phyloP scores from a whole-genome alignment of 1,140 invertebrate genomes.

The Aphidius gifuensis region DNA sequence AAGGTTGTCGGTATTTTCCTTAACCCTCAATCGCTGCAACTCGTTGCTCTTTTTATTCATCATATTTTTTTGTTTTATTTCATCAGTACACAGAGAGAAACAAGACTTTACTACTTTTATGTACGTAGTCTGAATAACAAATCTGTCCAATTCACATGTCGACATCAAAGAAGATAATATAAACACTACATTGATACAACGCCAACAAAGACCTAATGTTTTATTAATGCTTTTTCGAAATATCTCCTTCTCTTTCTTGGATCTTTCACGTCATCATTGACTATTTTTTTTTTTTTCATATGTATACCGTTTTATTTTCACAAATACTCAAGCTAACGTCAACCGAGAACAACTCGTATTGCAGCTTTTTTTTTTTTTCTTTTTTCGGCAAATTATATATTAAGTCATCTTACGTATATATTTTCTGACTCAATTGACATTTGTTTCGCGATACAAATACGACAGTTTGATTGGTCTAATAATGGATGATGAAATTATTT shows the following conservation, averaged over 20 bases:
- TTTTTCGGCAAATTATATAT: no score
- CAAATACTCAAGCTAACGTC: conserved; percentile 1
- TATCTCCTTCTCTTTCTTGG: conserved; percentile 24
- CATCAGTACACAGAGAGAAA: conserved; percentile 50
- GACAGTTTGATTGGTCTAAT: conserved; percentile 11
- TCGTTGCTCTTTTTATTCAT: no score
- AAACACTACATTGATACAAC: conserved; percentile 58
- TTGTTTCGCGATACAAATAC: not conserved
- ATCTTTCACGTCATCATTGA: not conserved
- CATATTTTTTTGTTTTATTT: not conserved
- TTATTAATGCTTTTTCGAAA: conserved; percentile 53
- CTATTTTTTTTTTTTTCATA: not conserved
- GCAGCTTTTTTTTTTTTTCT: no score
- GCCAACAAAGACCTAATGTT: conserved; percentile 57
- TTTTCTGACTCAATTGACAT: conserved; percentile 10
- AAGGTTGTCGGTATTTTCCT: conserved; percentile 10
- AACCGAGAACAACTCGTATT: no score
- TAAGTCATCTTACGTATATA: no score
- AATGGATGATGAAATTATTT: not conserved
- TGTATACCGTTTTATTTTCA: conserved; percentile 13
- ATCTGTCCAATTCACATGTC: conserved; percentile 59
- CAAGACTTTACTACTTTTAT: conserved; percentile 58
- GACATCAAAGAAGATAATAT: conserved; percentile 59
- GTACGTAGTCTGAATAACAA: conserved; percentile 57
- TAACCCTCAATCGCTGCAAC: no score